Base-by-base conservation (phyloP, 2,888 invertebrate species). In the Ichneumoninae sp. region DNA sequence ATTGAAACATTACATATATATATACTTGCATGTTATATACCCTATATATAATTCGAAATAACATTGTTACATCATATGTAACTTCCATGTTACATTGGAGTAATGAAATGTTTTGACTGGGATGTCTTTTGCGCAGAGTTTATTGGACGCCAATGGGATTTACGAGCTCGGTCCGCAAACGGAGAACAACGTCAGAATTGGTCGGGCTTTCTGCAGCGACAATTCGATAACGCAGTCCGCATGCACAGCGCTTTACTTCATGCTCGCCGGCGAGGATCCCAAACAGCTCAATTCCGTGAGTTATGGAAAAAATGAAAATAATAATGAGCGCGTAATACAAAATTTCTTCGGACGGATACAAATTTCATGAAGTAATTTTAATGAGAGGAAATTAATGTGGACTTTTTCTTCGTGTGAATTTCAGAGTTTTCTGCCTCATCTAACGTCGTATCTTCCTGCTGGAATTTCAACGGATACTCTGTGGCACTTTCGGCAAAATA, bases 241-340 rank as follows among this genome's bases (percentile, higher is more conserved):
- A 0, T 88, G 88, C 65, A 22, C 78, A 8, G 47, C 60, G 36
- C 0, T 84, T 1, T 52, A 77, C n/a, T 85, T 74, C 54, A 3
- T 74, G 1, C 8, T 86, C 4, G 82, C 81, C 1, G 87, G 88
- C 22, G 26, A 83, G 10, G 82, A 83, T 81, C 84, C 75, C 3
- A 44, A 82, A 40, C 86, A 87, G 30, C 74, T 88, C 1, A 86
- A 88, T 65, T n/a, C 40, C 5, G 88, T 88, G 63, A 85, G 83
- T 71, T n/a, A 26, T 13, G 13, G 1, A 74, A 44, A 1, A 2
- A 40, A 68, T 16, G 1, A 3, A 13, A 71, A 30, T n/a, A 26
- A n/a, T 50, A n/a, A n/a, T 50, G 50, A 50, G n/a, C 6, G 1
- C n/a, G 26, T 16, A 33, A 33, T 63, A 7, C 52, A 13, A 63